Base-by-base conservation (phyloP, 2,888 invertebrate species). In the Baronia brevicornis region DNA sequence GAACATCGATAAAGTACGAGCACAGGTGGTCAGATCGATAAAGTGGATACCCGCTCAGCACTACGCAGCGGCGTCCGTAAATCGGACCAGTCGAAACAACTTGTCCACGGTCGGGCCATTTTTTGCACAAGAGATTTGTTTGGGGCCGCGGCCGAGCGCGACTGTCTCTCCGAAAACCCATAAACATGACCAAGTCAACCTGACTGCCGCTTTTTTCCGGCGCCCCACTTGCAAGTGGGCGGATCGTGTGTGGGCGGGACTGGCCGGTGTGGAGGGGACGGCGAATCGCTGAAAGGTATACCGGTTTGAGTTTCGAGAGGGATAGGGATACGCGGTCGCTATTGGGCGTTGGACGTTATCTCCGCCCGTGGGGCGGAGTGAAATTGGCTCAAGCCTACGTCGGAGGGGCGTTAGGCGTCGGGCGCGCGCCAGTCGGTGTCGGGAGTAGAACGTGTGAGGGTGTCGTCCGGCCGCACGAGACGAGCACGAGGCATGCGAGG, bases 111-210 rank as follows among this genome's bases (percentile, higher is more conserved):
- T 59, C 67, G 63, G 67, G 71, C 65, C 68, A 72, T 82, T 84
- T 84, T 84, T 84, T 80, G 75, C 79, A 69, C 73, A 66, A 74
- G 68, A 82, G 80, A 80, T 84, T 82, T 82, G 82, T 80, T 82
- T 73, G 70, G 58, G 53, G 66, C 67, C 58, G 62, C 66, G 66
- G 70, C 69, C 69, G 69, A 68, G 65, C 69, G 66, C 66, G 71
- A 71, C 74, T 74, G 78, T 74, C 77, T 78, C 79, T 70, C 62
- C 72, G 72, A 72, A 79, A 78, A 74, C 74, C 77, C 82, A 84
- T 84, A 84, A 84, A 84, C 80, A 79, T 80, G 75, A 72, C 66
- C 77, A 60, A 72, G 71, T 64, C 73, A 56, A 59, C 51, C 62
- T 66, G 67, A 71, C 69, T 77, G 68, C 73, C 68, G 74, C 78